Base-by-base conservation (phyloP, 2,888 invertebrate species). In the Athalia cordata region DNA sequence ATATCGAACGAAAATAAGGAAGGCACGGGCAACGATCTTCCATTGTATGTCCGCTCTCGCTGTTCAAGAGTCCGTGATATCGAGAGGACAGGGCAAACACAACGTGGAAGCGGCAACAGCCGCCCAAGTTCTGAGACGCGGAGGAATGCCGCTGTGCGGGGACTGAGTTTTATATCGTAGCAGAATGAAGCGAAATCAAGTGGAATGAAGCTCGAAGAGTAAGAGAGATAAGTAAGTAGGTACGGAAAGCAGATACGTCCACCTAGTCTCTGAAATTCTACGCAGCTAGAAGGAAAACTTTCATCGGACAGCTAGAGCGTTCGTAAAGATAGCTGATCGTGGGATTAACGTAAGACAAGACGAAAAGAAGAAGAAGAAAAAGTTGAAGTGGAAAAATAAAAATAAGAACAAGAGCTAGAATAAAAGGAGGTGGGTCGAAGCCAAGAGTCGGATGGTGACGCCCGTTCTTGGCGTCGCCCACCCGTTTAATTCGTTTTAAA, bases 141-240 rank as follows among this genome's bases (percentile, higher is more conserved):
- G 81, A 84, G 84, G 83, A 84, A 84, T 85, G 82, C 80, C 81
- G 82, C 65, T 66, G 47, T 55, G 61, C 59, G 66, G 13, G 67
- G 78, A 81, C 76, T 65, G 62, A 83, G 81, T 82, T 83, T 83
- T 83, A 81, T 82, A 80, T 78, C 77, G 74, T 77, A 79, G 80
- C 77, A 77, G 80, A 82, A 84, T 81, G 78, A 78, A 83, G 81
- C 81, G 81, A 80, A 76, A 82, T 72, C 47, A 72, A 72, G 72
- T 50, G 75, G 62, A 61, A 50, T 50, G 59, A 64, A 75, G 75
- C 75, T 47, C 62, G 29, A 9, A 57, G 52, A 50, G 47, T 62
- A 52, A 62, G 64, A 75, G 62, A 64, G 75, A 61, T 61, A 64
- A 64, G 75, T 29, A 29, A 29, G 29, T 29, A 29, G 29, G 29